These are phyloP conservation scores for Colletes collaris DNA, from an alignment of 2,888 invertebrate species.

Conservation along the genomic window DNA sequence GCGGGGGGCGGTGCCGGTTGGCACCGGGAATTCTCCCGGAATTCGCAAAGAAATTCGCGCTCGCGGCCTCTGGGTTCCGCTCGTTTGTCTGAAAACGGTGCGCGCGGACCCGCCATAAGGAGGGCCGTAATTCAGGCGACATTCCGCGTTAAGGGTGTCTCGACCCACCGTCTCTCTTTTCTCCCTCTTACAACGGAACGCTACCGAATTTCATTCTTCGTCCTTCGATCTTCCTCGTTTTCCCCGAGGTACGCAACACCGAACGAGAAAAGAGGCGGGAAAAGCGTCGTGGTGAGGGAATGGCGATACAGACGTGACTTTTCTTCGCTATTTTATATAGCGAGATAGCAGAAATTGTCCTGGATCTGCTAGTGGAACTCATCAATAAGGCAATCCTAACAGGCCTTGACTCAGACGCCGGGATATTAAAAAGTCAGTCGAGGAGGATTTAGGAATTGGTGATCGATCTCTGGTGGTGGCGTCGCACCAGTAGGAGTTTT, in stretches of 20 bases:
- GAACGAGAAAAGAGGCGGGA: background rate
- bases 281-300: too few species aligned
- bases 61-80: constrained; percentile 47
- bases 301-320: background rate
- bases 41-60: constrained; percentile 69
- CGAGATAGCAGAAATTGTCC: too few species aligned
- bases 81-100: constrained; percentile 64
- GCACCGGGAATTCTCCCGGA: constrained; percentile 61
- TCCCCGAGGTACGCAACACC: background rate
- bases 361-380: too few species aligned
- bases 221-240: constrained; percentile 4
- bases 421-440: too few species aligned
- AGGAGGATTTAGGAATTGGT: too few species aligned
- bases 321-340: too few species aligned
- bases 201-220: constrained; percentile 15
- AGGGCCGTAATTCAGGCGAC: constrained; percentile 66
- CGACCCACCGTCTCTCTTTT: constrained; percentile 19
- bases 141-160: constrained; percentile 64
- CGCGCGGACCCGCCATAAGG: constrained; percentile 58
- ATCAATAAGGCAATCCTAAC: too few species aligned
- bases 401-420: too few species aligned
- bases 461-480: too few species aligned
- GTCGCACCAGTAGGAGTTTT: too few species aligned
- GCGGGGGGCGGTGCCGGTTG: constrained; percentile 46
- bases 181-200: background rate